These are phyloP conservation scores for Panurus biarmicus DNA, from an alignment of 2,113 vertebrate species.

Conservation along the genomic window DNA sequence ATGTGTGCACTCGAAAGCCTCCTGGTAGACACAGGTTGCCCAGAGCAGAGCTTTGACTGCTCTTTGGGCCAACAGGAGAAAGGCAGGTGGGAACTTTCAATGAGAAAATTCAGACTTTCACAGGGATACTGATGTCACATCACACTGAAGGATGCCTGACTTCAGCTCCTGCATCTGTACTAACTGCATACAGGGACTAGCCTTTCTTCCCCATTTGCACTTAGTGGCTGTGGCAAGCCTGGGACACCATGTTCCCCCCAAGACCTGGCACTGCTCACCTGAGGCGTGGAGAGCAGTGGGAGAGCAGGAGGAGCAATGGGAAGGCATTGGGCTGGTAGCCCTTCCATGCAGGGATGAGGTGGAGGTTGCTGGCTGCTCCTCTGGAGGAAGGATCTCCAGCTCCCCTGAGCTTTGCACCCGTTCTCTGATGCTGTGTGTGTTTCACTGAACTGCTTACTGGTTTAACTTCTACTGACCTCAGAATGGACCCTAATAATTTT, in stretches of 20 bases:
- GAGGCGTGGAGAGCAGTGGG: not conserved
- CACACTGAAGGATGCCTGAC: not conserved
- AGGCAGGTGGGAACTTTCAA: not conserved
- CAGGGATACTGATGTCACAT: not conserved
- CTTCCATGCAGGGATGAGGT: not conserved
- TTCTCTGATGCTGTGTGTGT: fast-evolving
- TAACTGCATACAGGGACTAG: too few relatives aligned
- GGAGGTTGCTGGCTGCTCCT: not conserved
- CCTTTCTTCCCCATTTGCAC: fast-evolving
- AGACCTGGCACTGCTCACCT: not conserved
- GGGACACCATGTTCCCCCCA: not conserved
- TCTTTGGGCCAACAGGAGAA: not conserved
- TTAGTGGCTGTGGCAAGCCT: not conserved
- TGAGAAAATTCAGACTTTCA: not conserved
- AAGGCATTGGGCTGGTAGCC: not conserved
- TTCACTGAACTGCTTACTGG: not conserved
- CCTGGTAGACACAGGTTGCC: not conserved
- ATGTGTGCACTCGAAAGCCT: not conserved
- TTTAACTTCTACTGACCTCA: not conserved
- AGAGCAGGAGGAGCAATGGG: not conserved
- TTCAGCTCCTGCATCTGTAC: not conserved
- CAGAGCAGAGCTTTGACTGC: not conserved
- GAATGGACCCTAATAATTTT: not conserved
- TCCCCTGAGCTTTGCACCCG: not conserved
- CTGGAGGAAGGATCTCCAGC: not conserved